A percentile compares a stretch with the other conserved stretches of the same genome.
Evolutionary conservation across 2,888 invertebrate species (phyloP).

Genomic region (Eupithecia subfuscata): DNA sequence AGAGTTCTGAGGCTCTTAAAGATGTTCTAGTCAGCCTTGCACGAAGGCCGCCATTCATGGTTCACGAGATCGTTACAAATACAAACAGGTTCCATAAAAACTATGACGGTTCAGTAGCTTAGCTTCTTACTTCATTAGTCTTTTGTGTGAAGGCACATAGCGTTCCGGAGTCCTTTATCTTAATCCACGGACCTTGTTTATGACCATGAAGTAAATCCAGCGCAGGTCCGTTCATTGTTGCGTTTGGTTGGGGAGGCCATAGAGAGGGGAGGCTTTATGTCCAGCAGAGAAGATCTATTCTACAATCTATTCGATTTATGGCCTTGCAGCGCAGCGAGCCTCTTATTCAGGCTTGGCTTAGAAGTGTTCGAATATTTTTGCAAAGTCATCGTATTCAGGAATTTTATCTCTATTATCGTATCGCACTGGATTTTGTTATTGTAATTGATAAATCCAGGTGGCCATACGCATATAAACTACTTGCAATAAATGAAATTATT

Average conservation of each 20-base stretch:
- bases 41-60: constrained; percentile 25
- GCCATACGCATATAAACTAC: not conserved
- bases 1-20: not conserved
- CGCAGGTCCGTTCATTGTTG: not conserved
- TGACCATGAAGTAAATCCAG: not conserved
- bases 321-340: not conserved
- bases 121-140: constrained; percentile 10
- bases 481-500: not conserved
- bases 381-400: not conserved
- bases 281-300: not conserved
- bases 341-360: not conserved
- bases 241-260: not conserved
- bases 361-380: not conserved
- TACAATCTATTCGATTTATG: not conserved
- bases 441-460: not conserved
- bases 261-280: not conserved
- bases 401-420: not conserved
- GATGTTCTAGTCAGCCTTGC: constrained; percentile 25
- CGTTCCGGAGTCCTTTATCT: constrained; percentile 5
- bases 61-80: constrained; percentile 13
- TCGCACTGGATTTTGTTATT: constrained; percentile 1
- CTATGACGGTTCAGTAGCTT: constrained; percentile 10
- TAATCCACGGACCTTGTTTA: not conserved
- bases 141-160: not conserved
- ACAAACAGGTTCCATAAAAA: constrained; percentile 15